Percentiles rank a stretch among this genome's conserved stretches.
phyloP scores from a whole-genome alignment of 2,797 vertebrate genomes.

The Malurus splendens region DNA sequence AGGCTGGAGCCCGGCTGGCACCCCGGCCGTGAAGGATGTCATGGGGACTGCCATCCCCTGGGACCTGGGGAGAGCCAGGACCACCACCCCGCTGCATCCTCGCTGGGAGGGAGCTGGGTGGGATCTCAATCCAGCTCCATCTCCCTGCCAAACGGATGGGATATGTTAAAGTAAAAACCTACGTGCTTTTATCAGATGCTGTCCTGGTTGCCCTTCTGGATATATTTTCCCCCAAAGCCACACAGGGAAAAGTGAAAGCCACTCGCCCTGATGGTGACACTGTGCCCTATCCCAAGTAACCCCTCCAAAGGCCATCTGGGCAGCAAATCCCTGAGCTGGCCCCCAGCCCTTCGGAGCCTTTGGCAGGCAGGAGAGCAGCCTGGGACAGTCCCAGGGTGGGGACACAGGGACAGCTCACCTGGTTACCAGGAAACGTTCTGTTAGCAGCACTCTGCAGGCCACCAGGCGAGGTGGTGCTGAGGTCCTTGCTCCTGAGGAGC shows the following conservation, averaged over 20 bases:
- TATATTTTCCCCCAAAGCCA: background rate
- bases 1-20: background rate
- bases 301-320: background rate
- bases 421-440: background rate
- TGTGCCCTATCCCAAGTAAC: background rate
- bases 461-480: background rate
- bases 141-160: background rate
- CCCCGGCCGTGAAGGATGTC: accelerated
- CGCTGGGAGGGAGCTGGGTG: background rate
- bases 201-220: background rate
- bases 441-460: background rate
- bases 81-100: background rate
- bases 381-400: background rate
- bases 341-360: background rate
- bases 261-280: background rate
- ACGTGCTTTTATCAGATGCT: background rate
- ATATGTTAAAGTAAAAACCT: background rate
- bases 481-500: background rate
- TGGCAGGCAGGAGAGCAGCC: background rate
- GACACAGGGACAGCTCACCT: background rate
- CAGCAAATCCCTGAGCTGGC: background rate
- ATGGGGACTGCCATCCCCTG: accelerated
- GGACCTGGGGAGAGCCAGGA: background rate
- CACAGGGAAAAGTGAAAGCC: accelerated
- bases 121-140: background rate